These are phyloP conservation scores for Lamellibrachia luymesi DNA, from an alignment of 1,140 invertebrate species.

Conservation along the genomic window DNA sequence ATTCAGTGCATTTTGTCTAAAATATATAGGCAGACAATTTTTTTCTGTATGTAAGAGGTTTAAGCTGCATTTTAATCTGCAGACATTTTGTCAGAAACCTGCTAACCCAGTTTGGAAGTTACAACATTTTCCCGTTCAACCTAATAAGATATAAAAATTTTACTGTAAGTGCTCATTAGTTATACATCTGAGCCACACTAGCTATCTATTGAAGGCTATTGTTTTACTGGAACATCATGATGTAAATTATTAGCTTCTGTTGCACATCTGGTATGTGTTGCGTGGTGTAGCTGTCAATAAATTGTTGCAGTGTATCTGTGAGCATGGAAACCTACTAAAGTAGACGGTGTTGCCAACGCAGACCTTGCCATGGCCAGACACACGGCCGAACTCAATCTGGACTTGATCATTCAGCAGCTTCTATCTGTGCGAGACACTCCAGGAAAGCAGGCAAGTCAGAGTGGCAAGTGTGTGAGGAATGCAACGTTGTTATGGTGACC, in stretches of 20 bases:
- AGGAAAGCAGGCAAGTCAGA: conserved; percentile 48
- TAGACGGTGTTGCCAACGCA: background rate
- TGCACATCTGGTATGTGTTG: background rate
- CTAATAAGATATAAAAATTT: no score
- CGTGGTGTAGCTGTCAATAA: background rate
- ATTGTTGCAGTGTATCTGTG: background rate
- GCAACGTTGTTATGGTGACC: background rate
- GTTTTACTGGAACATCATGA: background rate
- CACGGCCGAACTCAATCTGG: conserved; percentile 42
- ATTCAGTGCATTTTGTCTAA: no score
- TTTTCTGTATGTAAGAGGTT: no score
- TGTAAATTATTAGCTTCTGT: background rate
- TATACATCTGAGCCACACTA: background rate
- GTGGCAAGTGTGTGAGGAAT: background rate
- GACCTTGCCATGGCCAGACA: background rate
- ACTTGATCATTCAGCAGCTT: conserved; percentile 51
- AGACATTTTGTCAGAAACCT: no score
- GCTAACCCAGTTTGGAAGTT: no score
- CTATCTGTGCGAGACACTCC: conserved; percentile 45
- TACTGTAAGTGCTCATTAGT: no score
- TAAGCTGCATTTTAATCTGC: no score
- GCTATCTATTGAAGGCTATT: background rate
- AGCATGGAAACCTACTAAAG: background rate
- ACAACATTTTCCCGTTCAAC: no score
- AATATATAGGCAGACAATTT: no score